A percentile compares a stretch with the other conserved stretches of the same genome.
phyloP scores from a whole-genome alignment of 2,888 invertebrate species.

The Campoplex nolae region DNA sequence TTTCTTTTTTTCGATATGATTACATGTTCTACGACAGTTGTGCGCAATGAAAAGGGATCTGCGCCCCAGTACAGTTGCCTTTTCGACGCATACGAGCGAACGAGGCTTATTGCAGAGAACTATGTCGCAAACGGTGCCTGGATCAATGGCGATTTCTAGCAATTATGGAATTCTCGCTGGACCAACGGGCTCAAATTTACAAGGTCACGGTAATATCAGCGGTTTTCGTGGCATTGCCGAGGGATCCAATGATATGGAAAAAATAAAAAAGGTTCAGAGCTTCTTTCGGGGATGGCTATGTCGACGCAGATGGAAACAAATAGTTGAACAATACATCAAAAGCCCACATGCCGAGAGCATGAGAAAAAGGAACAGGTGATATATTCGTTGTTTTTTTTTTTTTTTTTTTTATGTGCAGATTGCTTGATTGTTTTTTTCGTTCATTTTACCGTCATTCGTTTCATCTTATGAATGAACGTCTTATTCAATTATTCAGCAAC shows the following conservation, averaged over 20 bases:
- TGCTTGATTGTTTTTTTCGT: constrained; percentile 1
- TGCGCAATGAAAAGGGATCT: constrained; percentile 93
- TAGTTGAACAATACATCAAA: constrained; percentile 97
- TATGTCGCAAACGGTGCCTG: constrained; percentile 74
- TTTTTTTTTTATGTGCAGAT: neutral
- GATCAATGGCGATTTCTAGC: constrained; percentile 58
- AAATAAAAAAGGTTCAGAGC: constrained; percentile 96
- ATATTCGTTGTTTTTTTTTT: neutral
- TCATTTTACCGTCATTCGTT: neutral
- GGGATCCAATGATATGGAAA: constrained; percentile 91
- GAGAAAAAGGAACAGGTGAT: constrained; percentile 94
- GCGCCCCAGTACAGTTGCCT: constrained; percentile 85
- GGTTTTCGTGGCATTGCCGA: constrained; percentile 82
- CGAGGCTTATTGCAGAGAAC: constrained; percentile 73
- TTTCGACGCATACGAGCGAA: constrained; percentile 72
- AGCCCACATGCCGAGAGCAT: constrained; percentile 97
- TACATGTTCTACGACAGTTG: constrained; percentile 86
- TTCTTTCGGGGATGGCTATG: constrained; percentile 98
- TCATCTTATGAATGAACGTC: neutral
- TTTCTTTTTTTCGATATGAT: constrained; percentile 55
- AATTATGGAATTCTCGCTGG: constrained; percentile 64
- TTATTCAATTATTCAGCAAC: neutral
- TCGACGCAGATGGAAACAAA: constrained; percentile 96
- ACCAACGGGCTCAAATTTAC: constrained; percentile 64
- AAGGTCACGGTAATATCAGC: constrained; percentile 74